Conservation (phyloP, 2,113 vertebrate species). For the Nibea albiflora region DNA sequence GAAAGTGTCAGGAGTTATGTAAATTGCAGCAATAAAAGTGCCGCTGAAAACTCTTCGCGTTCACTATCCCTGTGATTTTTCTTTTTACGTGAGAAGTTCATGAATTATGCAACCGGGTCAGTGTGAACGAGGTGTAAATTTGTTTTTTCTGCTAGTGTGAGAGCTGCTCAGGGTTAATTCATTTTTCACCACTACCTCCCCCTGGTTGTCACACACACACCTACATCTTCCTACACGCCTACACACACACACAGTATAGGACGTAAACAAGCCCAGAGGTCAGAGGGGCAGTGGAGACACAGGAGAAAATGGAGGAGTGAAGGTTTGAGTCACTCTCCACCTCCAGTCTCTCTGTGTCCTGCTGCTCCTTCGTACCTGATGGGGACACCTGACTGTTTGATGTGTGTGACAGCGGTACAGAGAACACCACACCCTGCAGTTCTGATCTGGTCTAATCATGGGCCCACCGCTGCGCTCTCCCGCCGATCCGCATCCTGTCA, state of each 20-base stretch:
- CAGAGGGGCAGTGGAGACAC: slow-evolving; percentile 28
- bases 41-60: background rate
- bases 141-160: slow-evolving; percentile 41
- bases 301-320: slow-evolving; percentile 45
- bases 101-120: slow-evolving; percentile 45
- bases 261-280: slow-evolving; percentile 44
- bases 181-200: slow-evolving; percentile 31
- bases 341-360: slow-evolving; percentile 53
- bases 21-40: slow-evolving; percentile 26
- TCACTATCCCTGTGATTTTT: slow-evolving; percentile 10
- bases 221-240: background rate
- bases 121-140: slow-evolving; percentile 63
- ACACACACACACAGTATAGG: slow-evolving; percentile 2
- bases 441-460: slow-evolving; percentile 66
- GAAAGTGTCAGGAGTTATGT: slow-evolving; percentile 16
- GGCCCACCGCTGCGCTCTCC: slow-evolving; percentile 50
- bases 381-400: slow-evolving; percentile 75
- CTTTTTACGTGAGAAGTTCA: slow-evolving; percentile 5
- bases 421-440: slow-evolving; percentile 72
- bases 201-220: slow-evolving; percentile 32
- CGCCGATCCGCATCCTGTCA: slow-evolving; percentile 69
- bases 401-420: slow-evolving; percentile 62
- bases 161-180: slow-evolving; percentile 48
- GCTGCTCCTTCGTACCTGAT: slow-evolving; percentile 69
- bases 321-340: slow-evolving; percentile 68